A percentile compares a stretch with the other conserved stretches of the same genome.
Evolutionary conservation across 2,888 invertebrate genomes (phyloP).

Genomic region (Hirtodrosophila trivittata): DNA sequence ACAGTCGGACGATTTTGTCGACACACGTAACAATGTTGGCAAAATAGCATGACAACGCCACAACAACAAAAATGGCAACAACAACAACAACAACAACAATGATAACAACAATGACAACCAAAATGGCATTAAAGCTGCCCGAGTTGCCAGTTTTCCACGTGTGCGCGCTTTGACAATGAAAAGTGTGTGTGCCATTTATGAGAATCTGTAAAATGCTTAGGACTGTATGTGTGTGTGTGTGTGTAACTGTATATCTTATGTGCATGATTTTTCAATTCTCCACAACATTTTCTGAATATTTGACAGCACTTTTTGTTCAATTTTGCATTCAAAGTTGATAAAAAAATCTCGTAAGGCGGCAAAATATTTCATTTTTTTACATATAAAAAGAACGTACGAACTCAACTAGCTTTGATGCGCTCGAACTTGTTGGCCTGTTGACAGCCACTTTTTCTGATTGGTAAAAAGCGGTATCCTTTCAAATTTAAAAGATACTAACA

Average conservation of each 20-base stretch:
- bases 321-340: constrained; percentile 56
- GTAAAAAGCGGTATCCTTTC: no score
- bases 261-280: constrained; percentile 77
- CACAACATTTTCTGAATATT: constrained; percentile 66
- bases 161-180: constrained; percentile 71
- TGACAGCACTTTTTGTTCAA: constrained; percentile 57
- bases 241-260: constrained; percentile 49
- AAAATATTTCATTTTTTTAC: constrained; percentile 16
- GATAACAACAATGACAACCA: constrained; percentile 27
- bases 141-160: constrained; percentile 64
- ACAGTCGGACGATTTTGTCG: constrained; percentile 50
- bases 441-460: not conserved
- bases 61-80: constrained; percentile 28
- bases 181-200: constrained; percentile 49
- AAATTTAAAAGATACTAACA: no score
- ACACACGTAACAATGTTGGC: constrained; percentile 71
- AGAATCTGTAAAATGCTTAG: constrained; percentile 4
- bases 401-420: not conserved
- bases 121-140: constrained; percentile 63
- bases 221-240: constrained; percentile 19
- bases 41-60: constrained; percentile 66
- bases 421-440: not conserved
- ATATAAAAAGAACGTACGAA: no score
- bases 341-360: constrained; percentile 46
- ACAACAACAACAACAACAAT: constrained; percentile 31